Base-by-base conservation (phyloP, 2,888 invertebrate species). In the Sphaerophoria taeniata region DNA sequence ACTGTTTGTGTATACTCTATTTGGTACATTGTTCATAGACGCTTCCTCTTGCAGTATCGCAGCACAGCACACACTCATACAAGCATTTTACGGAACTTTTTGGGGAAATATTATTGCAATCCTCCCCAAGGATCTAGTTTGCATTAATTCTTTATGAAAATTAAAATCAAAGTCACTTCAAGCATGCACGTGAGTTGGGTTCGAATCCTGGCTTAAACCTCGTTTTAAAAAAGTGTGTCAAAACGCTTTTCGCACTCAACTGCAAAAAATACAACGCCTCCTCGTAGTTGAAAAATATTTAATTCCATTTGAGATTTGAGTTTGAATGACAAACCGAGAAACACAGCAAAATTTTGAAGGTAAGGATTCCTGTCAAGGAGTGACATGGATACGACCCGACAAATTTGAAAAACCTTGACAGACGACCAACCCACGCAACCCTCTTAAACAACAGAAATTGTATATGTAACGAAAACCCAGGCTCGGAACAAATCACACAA, bases 101-200 rank as follows among this genome's bases (percentile, higher is more conserved):
- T 56, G 43, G 61, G 75, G 80, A 75, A 80, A 80, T 84, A 84
- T 84, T 84, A 80, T 80, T 80, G 45, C 80, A 80, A 72, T n/a
- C n/a, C n/a, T 71, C 84, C 84, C 80, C 61, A 72, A 80, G 80
- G 80, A 84, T 84, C 84, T 76, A 84, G 80, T 84, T 84, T 84
- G 84, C 84, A 84, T 84, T 80, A 84, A 79, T 72, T 71, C 74
- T 80, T 80, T 80, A 75, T 80, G 84, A 80, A 76, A 84, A 84
- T 84, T 84, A 84, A 84, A 84, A 84, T n/a, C n/a, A n/a, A n/a
- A n/a, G n/a, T 67, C 84, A 56, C 75, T 49, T 80, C 71, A 76
- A 84, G 55, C 80, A 61, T 76, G 39, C 76, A 58, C 58, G 65
- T 53, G 81, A 34, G 69, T 67, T 24, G 49, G 49, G 51, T 70